Conservation (phyloP, 2,797 vertebrate genomes). For the Mionectes olivaceus region DNA sequence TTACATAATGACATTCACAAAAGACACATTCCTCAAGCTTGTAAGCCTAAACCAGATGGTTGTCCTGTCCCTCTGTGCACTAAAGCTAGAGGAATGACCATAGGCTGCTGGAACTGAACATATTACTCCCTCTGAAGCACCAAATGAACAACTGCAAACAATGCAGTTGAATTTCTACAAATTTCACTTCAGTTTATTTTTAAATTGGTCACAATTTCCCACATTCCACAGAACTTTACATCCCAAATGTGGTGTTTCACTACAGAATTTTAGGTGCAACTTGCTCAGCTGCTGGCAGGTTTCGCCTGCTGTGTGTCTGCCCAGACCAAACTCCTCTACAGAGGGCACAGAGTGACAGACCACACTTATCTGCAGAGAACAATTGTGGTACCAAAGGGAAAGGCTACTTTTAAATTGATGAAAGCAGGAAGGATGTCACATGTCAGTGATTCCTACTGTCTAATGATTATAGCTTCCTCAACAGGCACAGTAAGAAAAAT, state of each 20-base stretch:
- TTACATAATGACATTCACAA: background rate
- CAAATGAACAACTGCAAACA: background rate
- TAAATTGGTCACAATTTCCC: background rate
- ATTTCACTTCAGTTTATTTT: background rate
- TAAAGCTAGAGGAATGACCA: background rate
- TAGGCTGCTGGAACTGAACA: background rate
- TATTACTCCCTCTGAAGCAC: background rate
- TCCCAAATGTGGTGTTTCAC: background rate
- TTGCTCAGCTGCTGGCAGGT: background rate
- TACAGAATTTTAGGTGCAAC: background rate
- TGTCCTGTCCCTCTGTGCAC: background rate
- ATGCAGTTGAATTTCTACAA: background rate
- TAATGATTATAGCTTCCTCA: slow-evolving; percentile 31
- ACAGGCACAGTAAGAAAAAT: background rate
- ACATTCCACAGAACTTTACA: background rate
- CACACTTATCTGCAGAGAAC: background rate
- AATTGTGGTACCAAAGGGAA: background rate
- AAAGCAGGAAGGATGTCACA: slow-evolving; percentile 2
- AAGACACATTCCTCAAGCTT: background rate
- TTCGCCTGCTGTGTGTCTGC: background rate
- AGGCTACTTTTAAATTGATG: background rate
- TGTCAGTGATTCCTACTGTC: background rate
- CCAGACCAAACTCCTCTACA: background rate
- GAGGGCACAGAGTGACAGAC: background rate
- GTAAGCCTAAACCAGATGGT: background rate